Conservation (phyloP, 2,888 invertebrate species). For the Hermaeophaga mercurialis region DNA sequence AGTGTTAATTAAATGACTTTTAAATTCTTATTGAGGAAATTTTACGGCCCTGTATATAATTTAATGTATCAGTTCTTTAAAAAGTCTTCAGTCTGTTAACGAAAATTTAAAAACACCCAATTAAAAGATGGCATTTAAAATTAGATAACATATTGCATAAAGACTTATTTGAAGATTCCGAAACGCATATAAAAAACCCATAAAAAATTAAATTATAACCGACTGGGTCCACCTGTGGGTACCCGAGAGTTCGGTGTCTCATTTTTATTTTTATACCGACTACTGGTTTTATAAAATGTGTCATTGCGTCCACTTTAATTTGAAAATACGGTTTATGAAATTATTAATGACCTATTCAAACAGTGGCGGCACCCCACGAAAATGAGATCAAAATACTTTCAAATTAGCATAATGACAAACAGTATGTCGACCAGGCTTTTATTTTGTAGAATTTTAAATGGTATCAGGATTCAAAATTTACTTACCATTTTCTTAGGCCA, state of each 20-base stretch:
- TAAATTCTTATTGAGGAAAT: too few species aligned
- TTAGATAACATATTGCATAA: slow-evolving; percentile 46
- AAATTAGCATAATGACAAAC: too few species aligned
- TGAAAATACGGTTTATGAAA: slow-evolving; percentile 55
- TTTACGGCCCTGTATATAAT: too few species aligned
- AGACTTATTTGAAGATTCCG: slow-evolving; percentile 47
- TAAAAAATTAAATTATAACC: slow-evolving; percentile 48
- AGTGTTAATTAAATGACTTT: too few species aligned
- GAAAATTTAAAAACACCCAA: slow-evolving; percentile 33
- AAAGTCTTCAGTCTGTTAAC: slow-evolving; percentile 3
- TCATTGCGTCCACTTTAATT: slow-evolving; percentile 56
- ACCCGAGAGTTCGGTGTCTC: slow-evolving; percentile 38
- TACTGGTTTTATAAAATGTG: slow-evolving; percentile 58
- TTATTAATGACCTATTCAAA: slow-evolving; percentile 39
- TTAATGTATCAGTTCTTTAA: too few species aligned
- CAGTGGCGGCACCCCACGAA: slow-evolving; percentile 24
- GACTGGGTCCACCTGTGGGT: slow-evolving; percentile 43
- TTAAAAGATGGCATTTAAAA: slow-evolving; percentile 37
- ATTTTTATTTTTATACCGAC: slow-evolving; percentile 53
- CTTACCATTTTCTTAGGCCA: too few species aligned
- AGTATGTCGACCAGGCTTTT: too few species aligned
- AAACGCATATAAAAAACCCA: slow-evolving; percentile 46
- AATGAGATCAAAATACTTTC: too few species aligned
- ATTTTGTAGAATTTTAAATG: too few species aligned
- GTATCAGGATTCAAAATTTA: too few species aligned